Base-by-base conservation (phyloP, 2,113 vertebrate genomes). In the Gymnogyps californianus region DNA sequence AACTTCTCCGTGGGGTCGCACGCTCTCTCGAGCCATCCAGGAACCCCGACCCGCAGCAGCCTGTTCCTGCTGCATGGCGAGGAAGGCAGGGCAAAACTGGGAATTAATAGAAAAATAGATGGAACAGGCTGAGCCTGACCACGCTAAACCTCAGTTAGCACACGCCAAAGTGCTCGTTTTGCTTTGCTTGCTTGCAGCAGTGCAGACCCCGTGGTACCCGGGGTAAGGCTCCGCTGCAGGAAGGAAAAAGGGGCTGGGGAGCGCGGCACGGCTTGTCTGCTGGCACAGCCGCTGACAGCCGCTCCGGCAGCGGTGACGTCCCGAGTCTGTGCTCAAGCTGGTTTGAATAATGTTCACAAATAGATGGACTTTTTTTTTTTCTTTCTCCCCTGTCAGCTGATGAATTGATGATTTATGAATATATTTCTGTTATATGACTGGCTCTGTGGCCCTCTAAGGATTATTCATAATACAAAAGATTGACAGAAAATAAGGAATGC, bases 331-430 rank as follows among this genome's bases (percentile, higher is more conserved):
- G 44, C 72, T 72, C 67, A 52, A 5, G 11, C 65, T 58, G 44
- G 8, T 36, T 28, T 42, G 31, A 74, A 38, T 36, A 69, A 47
- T 3, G 1, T 10, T 38, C 70, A 34, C 77, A 55, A 67, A 57
- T 5, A 83, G 71, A 38, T 21, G 58, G 81, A 51, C 38, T 3
- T 10, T 31, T 58, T 46, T 52, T 46, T 55, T 58, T 46, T 52
- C 40, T 55, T 31, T 9, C 69, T 54, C 36, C 42, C 61, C 34
- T 55, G 54, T 84, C 69, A 78, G 55, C 34, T 70, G 85, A 61
- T 47, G 88, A 78, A 61, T n/a, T 11, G 46, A 69, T 74, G 91
- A 82, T 93, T 95, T 87, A 82, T 61, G 90, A 74, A 85, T 42
- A 10, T 18, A 46, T 72, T 89, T 58, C 26, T 59, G 40, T 36